Evolutionary conservation across 2,797 vertebrate species (phyloP).

Genomic region (Pseudomugil gertrudae): DNA sequence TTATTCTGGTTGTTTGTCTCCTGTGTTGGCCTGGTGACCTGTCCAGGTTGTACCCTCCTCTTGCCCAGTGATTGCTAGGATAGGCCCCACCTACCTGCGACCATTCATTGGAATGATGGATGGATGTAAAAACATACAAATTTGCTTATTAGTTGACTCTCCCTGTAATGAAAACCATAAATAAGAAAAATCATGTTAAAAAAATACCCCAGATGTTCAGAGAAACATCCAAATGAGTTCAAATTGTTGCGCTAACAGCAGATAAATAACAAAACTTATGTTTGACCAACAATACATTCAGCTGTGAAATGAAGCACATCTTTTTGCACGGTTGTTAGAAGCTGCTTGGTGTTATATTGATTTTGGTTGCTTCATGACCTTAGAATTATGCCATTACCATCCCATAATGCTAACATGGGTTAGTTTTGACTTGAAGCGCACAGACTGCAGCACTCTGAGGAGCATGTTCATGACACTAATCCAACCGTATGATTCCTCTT

Average conservation of each 20-base stretch:
- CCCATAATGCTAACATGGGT: conserved; percentile 11
- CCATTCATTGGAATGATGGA: too few relatives aligned
- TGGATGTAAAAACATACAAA: too few relatives aligned
- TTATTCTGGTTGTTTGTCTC: too few relatives aligned
- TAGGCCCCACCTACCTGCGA: too few relatives aligned
- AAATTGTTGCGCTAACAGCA: neutral
- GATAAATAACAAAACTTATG: neutral
- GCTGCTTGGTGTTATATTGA: neutral
- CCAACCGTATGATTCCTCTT: conserved; percentile 7
- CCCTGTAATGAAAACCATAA: neutral
- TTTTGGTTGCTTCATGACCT: conserved; percentile 1
- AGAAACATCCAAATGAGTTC: neutral
- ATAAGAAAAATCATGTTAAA: neutral
- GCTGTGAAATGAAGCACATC: neutral
- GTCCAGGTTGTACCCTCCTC: too few relatives aligned
- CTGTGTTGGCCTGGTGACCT: too few relatives aligned
- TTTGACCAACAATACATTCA: neutral
- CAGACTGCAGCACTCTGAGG: neutral
- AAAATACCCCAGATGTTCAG: neutral
- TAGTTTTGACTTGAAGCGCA: conserved; percentile 9
- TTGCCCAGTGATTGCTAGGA: too few relatives aligned
- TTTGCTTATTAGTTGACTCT: too few relatives aligned
- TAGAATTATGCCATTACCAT: conserved; percentile 16
- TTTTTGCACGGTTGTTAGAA: neutral
- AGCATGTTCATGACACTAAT: conserved; percentile 19